These are phyloP conservation scores for Promerops cafer DNA, from an alignment of 2,113 vertebrate genomes.

Conservation along the genomic window DNA sequence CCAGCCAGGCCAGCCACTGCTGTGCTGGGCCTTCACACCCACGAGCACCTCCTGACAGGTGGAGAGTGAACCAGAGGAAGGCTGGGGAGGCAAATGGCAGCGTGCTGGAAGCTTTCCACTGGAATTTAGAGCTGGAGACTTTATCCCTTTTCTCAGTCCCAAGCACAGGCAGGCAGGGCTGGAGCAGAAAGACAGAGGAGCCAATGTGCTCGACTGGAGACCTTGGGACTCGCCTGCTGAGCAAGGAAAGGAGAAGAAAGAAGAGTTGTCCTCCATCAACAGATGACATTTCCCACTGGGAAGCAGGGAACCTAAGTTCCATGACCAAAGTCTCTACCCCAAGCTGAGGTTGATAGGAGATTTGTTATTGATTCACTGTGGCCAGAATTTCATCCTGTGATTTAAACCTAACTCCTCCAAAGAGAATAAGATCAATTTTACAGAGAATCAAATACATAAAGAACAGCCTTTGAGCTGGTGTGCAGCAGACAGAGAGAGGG, in stretches of 20 bases:
- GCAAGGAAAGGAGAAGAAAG: neutral
- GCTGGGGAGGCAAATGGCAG: neutral
- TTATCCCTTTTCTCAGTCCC: neutral
- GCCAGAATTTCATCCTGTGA: conserved; percentile 47
- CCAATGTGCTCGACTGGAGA: neutral
- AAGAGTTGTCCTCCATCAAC: neutral
- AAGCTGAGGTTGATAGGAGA: neutral
- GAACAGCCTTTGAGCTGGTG: conserved; percentile 30
- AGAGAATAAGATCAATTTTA: conserved; percentile 65
- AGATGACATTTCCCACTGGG: neutral
- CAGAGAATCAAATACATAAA: conserved; percentile 57
- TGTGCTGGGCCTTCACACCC: rapidly evolving
- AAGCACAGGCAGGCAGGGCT: neutral
- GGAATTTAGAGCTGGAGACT: neutral
- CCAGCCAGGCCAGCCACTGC: rapidly evolving
- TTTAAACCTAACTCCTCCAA: conserved; percentile 62
- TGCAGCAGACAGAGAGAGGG: neutral
- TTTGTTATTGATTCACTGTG: conserved; percentile 48
- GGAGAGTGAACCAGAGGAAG: rapidly evolving
- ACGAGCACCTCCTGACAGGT: rapidly evolving
- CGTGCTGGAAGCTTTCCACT: rapidly evolving
- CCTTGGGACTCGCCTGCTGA: neutral
- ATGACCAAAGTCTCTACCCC: neutral
- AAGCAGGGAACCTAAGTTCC: neutral
- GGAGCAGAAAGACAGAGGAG: neutral